These are phyloP conservation scores for Dromiciops gliroides DNA, from an alignment of 2,113 vertebrate species.

Conservation along the genomic window DNA sequence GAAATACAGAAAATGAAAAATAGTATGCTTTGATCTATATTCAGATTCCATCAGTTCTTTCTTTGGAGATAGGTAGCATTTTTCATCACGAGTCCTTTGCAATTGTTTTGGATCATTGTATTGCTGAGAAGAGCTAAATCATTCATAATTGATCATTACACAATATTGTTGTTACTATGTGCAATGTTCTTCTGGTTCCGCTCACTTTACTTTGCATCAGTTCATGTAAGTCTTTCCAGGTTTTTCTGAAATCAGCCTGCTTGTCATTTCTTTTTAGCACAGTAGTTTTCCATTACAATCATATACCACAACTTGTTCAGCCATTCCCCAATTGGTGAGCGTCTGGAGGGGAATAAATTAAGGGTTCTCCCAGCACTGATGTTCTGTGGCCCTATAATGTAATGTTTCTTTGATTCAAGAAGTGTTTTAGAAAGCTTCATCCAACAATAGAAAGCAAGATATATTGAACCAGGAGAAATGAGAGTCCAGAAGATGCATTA, in stretches of 20 bases:
- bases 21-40: neutral
- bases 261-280: neutral
- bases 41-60: neutral
- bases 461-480: neutral
- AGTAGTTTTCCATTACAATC: neutral
- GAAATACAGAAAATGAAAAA: neutral
- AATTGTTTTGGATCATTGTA: neutral
- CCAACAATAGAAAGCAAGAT: constrained; percentile 17
- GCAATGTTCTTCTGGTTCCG: neutral
- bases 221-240: neutral
- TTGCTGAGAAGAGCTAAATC: neutral
- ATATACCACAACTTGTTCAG: neutral
- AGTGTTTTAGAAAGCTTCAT: constrained; percentile 30
- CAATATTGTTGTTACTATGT: neutral
- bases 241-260: neutral
- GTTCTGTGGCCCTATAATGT: too few species aligned
- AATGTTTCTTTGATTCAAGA: neutral
- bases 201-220: neutral
- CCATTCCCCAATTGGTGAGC: neutral
- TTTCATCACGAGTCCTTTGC: neutral
- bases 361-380: neutral
- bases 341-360: neutral
- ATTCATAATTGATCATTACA: neutral
- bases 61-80: neutral
- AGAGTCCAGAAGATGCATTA: constrained; percentile 5